phyloP scores from a whole-genome alignment of 1,140 invertebrate genomes.

The Pseudomyrmex gracilis region DNA sequence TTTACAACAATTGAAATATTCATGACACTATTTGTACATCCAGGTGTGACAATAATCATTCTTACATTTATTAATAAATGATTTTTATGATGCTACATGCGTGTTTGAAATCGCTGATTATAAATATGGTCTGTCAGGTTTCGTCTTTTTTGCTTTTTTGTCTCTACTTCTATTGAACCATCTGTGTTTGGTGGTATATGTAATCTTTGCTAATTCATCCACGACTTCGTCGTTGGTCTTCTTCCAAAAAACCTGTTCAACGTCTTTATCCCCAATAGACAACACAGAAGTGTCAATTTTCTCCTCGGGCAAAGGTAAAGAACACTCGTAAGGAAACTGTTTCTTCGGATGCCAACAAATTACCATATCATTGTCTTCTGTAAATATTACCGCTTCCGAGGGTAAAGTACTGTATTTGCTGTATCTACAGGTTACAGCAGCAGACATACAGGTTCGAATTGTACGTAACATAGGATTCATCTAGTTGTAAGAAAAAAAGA shows the following conservation, averaged over 20 bases:
- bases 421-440: not conserved
- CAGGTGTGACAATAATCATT: not conserved
- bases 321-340: slow-evolving; percentile 93
- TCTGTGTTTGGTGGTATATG: slow-evolving; percentile 92
- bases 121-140: slow-evolving; percentile 90
- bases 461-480: slow-evolving; percentile 52
- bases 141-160: slow-evolving; percentile 88
- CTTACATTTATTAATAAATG: slow-evolving; percentile 11
- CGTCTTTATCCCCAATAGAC: slow-evolving; percentile 88
- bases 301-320: slow-evolving; percentile 89
- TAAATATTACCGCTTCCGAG: slow-evolving; percentile 87
- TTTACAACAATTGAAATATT: not conserved
- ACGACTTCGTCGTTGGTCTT: slow-evolving; percentile 87
- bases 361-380: slow-evolving; percentile 91
- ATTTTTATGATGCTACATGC: not conserved
- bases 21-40: slow-evolving; percentile 32
- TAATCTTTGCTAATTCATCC: slow-evolving; percentile 90
- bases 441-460: not conserved
- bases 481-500: slow-evolving; percentile 11
- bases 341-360: slow-evolving; percentile 95
- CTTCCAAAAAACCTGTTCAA: slow-evolving; percentile 88
- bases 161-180: slow-evolving; percentile 91
- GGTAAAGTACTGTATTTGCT: slow-evolving; percentile 75
- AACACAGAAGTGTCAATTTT: slow-evolving; percentile 85
- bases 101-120: slow-evolving; percentile 81